Base-by-base conservation (phyloP, 2,113 vertebrate species). In the Mormyrus iriodes region DNA sequence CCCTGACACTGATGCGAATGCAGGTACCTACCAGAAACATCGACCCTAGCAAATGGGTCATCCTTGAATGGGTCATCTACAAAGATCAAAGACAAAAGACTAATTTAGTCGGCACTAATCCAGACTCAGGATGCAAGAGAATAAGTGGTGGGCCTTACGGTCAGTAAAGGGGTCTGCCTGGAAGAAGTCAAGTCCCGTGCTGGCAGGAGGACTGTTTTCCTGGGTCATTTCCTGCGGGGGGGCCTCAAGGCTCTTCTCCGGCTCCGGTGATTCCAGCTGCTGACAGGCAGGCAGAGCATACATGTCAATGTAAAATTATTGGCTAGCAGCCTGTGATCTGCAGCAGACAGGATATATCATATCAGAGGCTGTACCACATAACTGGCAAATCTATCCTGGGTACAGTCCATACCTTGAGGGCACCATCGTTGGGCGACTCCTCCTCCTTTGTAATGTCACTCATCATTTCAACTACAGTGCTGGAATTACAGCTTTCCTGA, bases 11-110 rank as follows among this genome's bases (percentile, higher is more conserved):
- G 17, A 83, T 0, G 17, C 7, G 52, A 27, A n/a, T n/a, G 39
- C 21, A 82, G 24, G 31, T n/a, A 91, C 94, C 95, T 87, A 98
- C 98, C 98, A 85, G 94, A 91, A 90, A 92, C 91, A 51, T 95
- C 94, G 87, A 97, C 96, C 96, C 99, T 99, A 89, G 97, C 97
- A 95, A 99, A 99, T 53, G 96, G 98, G 93, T 99, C 98, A 92
- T 99, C 97, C 92, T 97, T 99, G 93, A 99, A 99, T 89, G 97
- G 98, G 95, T 99, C 98, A 90, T 94, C 98, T 99, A 89, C 85
- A 92, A 87, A 15, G 13, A 39, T 48, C 73, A 39, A 76, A 83
- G 31, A 83, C 39, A 44, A 48, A 31, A 39, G 2, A 58, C n/a
- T 12, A 12, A 51, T 83, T 61, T 46, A 27, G 31, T 24, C 0